Conservation (phyloP, 2,888 invertebrate genomes). For the Cyaniris semiargus region DNA sequence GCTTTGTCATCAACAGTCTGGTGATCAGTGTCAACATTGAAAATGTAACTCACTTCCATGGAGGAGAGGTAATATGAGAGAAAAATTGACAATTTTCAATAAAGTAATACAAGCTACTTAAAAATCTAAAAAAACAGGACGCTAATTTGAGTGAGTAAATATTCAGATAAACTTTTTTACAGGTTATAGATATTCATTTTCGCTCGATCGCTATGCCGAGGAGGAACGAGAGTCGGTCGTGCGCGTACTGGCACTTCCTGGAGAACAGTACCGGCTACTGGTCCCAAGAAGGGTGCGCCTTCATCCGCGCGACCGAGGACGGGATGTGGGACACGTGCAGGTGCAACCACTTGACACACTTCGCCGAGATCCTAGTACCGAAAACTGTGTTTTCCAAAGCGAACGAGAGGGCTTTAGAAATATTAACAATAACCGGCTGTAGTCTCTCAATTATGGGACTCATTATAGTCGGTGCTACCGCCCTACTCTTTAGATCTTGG, state of each 20-base stretch:
- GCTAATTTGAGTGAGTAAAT: no score
- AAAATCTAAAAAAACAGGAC: no score
- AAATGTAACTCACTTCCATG: slow-evolving; percentile 57
- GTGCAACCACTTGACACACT: slow-evolving; percentile 72
- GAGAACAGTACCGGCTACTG: slow-evolving; percentile 68
- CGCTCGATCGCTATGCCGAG: slow-evolving; percentile 51
- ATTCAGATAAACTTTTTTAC: no score
- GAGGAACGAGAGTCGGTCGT: slow-evolving; percentile 62
- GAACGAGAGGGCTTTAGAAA: slow-evolving; percentile 63
- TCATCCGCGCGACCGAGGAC: slow-evolving; percentile 54
- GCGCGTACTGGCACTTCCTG: slow-evolving; percentile 80
- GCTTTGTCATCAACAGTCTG: slow-evolving; percentile 61
- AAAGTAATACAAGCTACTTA: no score
- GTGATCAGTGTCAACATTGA: slow-evolving; percentile 74
- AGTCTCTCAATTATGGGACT: slow-evolving; percentile 76
- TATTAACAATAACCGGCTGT: slow-evolving; percentile 76
- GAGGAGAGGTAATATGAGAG: slow-evolving; percentile 58
- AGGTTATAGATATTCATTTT: slow-evolving; percentile 70
- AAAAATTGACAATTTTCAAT: no score
- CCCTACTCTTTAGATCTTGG: slow-evolving; percentile 79
- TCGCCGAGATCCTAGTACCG: slow-evolving; percentile 76
- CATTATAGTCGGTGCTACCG: slow-evolving; percentile 74
- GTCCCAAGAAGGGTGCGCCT: slow-evolving; percentile 76
- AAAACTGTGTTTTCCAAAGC: slow-evolving; percentile 58
- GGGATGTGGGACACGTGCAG: slow-evolving; percentile 55